Evolutionary conservation across 1,140 invertebrate species (phyloP), one percentile per base, ranked within the genome.

Genomic region (Apis cerana): DNA sequence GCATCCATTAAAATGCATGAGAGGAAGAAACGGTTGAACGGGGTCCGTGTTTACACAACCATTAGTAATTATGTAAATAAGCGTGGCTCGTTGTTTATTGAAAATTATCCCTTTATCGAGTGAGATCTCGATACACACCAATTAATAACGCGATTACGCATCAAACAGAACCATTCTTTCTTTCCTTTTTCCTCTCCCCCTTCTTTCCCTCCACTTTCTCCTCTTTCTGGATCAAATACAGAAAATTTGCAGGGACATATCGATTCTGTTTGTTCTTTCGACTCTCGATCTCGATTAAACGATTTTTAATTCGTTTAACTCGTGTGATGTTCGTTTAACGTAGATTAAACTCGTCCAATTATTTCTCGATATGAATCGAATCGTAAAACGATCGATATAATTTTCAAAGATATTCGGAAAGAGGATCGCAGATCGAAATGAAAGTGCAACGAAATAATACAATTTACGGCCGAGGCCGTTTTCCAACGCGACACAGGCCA

Each of bases 1-100:
- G 21, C 59, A 56, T 68, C 72, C 75, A 71, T 83, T 79, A 74
- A 79, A 79, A 83, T 74, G 82, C 54, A 74, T 7, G 33, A 54
- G 69, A 79, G 54, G 77, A 64, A 71, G 68, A 54, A 79, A 62
- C 58, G 64, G 64, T 71, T 54, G 27, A 15, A 48, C 67, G 11
- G 33, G 59, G 0, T 3, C 23, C 48, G 67, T 56, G 23, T 80
- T 80, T 71, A 27, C 68, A 48, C 2, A 64, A 23, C 68, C 68
- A 64, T 64, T 80, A 80, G 59, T 56, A 80, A 80, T 80, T 80
- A 71, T 50, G 48, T 15, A 54, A n/a, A 62, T 61, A 15, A 10
- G 10, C 2, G 23, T 21, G 15, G n/a, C 5, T 52, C 5, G 17
- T 23, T 70, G 67, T 79, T 78, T 61, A 70, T 70, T 21, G 56